phyloP scores from a whole-genome alignment of 2,888 invertebrate genomes.

The Ligdia adustata region DNA sequence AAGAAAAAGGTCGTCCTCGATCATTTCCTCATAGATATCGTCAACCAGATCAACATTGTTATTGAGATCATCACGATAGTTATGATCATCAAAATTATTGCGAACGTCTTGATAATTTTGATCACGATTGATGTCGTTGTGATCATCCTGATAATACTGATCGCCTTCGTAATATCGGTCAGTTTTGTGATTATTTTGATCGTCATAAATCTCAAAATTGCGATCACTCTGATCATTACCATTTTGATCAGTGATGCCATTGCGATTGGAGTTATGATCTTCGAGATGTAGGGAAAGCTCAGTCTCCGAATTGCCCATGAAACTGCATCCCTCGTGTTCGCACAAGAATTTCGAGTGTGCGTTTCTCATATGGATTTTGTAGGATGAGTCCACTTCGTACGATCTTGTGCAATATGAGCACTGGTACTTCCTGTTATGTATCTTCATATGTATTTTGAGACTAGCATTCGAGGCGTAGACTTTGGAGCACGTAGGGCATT shows the following conservation, averaged over 20 bases:
- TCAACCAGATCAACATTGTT: no score
- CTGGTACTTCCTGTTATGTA: slow-evolving; percentile 60
- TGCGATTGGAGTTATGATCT: no score
- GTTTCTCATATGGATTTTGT: slow-evolving; percentile 55
- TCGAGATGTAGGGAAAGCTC: slow-evolving; percentile 49
- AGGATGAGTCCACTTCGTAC: slow-evolving; percentile 47
- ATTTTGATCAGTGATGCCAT: slow-evolving; percentile 4
- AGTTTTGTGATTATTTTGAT: background rate
- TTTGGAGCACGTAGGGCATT: slow-evolving; percentile 72
- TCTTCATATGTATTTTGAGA: slow-evolving; percentile 66
- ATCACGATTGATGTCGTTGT: no score
- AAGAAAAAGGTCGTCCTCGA: no score
- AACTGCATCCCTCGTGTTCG: slow-evolving; percentile 50
- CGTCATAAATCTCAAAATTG: background rate
- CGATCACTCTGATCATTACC: background rate
- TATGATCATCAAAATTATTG: no score
- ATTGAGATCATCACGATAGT: no score
- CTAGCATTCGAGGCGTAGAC: slow-evolving; percentile 76
- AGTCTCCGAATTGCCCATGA: slow-evolving; percentile 38
- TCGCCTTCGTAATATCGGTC: background rate
- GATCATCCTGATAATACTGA: no score
- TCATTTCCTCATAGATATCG: no score
- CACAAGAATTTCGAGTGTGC: slow-evolving; percentile 57
- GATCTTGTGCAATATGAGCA: slow-evolving; percentile 61
- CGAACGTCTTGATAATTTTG: no score